Percentiles rank a stretch among this genome's conserved stretches.
phyloP scores from a whole-genome alignment of 1,140 invertebrate species.

The Drosophila pruinosa region DNA sequence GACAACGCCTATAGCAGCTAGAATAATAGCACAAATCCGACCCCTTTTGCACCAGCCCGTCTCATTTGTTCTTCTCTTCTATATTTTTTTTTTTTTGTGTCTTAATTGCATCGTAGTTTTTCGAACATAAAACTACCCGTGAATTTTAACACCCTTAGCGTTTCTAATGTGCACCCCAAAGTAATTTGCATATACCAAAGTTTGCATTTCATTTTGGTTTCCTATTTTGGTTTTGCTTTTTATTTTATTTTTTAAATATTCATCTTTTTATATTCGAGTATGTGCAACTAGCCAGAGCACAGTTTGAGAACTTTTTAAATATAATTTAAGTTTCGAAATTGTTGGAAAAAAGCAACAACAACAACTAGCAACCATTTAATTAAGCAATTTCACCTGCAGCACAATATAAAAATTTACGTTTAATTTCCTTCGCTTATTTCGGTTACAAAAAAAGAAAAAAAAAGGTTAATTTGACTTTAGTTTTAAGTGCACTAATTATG shows the following conservation, averaged over 20 bases:
- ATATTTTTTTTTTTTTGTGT: conserved; percentile 26
- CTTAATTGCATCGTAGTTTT: conserved; percentile 36
- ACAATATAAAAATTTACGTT: conserved; percentile 45
- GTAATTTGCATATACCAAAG: conserved; percentile 70
- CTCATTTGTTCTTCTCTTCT: not conserved
- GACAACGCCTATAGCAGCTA: not conserved
- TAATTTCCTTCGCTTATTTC: conserved; percentile 28
- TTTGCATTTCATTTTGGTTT: conserved; percentile 39
- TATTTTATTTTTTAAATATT: not conserved
- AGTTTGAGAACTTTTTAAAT: conserved; percentile 36
- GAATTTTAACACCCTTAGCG: conserved; percentile 61
- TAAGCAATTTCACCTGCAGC: conserved; percentile 71
- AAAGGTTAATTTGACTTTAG: conserved; percentile 39
- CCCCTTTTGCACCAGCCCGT: not conserved
- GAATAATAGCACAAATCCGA: conserved; percentile 9
- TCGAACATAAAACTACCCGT: conserved; percentile 55
- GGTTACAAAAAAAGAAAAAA: conserved; percentile 1
- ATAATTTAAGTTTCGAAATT: conserved; percentile 51
- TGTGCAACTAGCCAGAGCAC: conserved; percentile 14
- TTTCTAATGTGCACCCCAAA: conserved; percentile 59
- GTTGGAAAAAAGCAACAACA: conserved; percentile 33
- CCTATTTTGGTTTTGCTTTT: conserved; percentile 15
- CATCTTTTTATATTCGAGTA: not conserved
- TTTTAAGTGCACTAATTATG: conserved; percentile 63
- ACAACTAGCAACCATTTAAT: conserved; percentile 48